Percentiles rank a stretch among this genome's conserved stretches.
phyloP scores from a whole-genome alignment of 2,888 invertebrate species.

The Epirrhoe tristata region DNA sequence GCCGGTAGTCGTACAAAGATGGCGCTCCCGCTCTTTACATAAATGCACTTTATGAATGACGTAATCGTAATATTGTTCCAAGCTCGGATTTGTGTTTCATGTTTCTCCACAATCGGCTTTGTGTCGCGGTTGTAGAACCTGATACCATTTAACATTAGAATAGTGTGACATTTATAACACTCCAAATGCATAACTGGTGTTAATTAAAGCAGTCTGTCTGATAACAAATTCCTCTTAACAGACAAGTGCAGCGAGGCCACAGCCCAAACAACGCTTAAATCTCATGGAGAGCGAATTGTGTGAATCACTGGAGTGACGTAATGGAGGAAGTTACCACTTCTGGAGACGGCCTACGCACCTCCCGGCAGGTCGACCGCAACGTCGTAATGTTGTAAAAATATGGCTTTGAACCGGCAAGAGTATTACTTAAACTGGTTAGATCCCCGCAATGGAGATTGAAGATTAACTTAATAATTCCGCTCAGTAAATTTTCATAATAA shows the following conservation, averaged over 20 bases:
- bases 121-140: slow-evolving; percentile 55
- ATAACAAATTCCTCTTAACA: slow-evolving; percentile 26
- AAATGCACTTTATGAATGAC: slow-evolving; percentile 78
- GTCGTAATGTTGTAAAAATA: slow-evolving; percentile 63
- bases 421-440: slow-evolving; percentile 58
- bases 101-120: slow-evolving; percentile 62
- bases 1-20: slow-evolving; percentile 69
- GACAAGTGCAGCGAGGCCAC: slow-evolving; percentile 64
- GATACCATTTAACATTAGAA: slow-evolving; percentile 52
- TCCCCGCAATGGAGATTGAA: slow-evolving; percentile 54
- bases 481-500: slow-evolving; percentile 51
- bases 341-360: slow-evolving; percentile 71
- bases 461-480: slow-evolving; percentile 58
- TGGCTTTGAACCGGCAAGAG: slow-evolving; percentile 61
- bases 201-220: slow-evolving; percentile 29
- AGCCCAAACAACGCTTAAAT: slow-evolving; percentile 61
- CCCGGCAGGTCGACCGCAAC: slow-evolving; percentile 59
- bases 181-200: slow-evolving; percentile 33
- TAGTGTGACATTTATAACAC: slow-evolving; percentile 53
- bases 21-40: slow-evolving; percentile 65
- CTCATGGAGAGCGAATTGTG: slow-evolving; percentile 63
- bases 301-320: slow-evolving; percentile 80
- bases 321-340: slow-evolving; percentile 80
- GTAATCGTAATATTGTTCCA: slow-evolving; percentile 73
- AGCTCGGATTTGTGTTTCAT: slow-evolving; percentile 64